These are phyloP conservation scores for Pseudococcus jackbeardsleyi DNA, from an alignment of 2,888 invertebrate species.

Conservation along the genomic window DNA sequence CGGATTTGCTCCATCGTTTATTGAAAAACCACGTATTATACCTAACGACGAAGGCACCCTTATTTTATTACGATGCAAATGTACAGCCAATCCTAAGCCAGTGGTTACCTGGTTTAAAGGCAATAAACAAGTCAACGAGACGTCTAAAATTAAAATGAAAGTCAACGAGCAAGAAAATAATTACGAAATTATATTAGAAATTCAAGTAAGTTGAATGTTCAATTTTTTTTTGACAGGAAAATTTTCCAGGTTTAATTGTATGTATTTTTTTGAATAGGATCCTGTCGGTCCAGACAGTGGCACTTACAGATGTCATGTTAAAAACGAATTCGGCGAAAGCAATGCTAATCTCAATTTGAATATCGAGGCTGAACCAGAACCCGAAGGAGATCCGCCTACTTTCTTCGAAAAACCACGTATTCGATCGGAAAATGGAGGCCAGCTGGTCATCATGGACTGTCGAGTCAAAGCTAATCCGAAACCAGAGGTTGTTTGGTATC, in stretches of 20 bases:
- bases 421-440: conserved; percentile 85
- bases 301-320: conserved; percentile 92
- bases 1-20: conserved; percentile 96
- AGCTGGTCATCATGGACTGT: conserved; percentile 89
- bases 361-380: conserved; percentile 96
- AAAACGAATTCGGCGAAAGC: conserved; percentile 96
- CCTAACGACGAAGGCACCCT: conserved; percentile 97
- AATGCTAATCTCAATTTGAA: conserved; percentile 97
- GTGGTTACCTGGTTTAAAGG: conserved; percentile 96
- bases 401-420: conserved; percentile 93
- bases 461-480: conserved; percentile 86
- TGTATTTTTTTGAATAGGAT: conserved; percentile 73
- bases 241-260: background rate
- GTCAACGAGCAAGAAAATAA: conserved; percentile 85
- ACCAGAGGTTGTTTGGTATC: conserved; percentile 86
- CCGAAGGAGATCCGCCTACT: conserved; percentile 92
- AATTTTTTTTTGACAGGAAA: background rate
- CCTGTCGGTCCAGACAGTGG: conserved; percentile 87
- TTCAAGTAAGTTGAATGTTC: conserved; percentile 74
- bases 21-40: conserved; percentile 98
- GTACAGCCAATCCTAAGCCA: conserved; percentile 95
- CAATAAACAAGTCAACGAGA: conserved; percentile 86
- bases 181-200: conserved; percentile 87
- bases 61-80: conserved; percentile 97
- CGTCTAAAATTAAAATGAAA: conserved; percentile 86